Base-by-base conservation (phyloP, 2,797 vertebrate genomes). In the Picus viridis region DNA sequence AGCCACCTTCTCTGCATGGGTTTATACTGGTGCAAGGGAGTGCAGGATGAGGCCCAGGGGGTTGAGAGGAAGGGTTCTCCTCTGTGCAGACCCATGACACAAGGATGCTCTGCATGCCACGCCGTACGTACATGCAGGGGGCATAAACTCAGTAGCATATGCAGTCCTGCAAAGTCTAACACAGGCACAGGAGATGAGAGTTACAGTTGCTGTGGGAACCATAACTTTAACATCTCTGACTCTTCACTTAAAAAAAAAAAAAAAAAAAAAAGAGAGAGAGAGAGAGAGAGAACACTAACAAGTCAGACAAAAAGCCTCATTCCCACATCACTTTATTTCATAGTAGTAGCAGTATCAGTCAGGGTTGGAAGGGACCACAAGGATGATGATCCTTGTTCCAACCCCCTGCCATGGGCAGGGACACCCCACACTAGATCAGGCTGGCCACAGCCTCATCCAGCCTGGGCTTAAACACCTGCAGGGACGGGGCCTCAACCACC, bases 151-250 rank as follows among this genome's bases (percentile, higher is more conserved):
- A 85, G 90, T 6, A 36, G 61, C n/a, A n/a, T 26, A 73, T 12
- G 89, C 59, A 86, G 86, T 59, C 85, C 94, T 71, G 67, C 23
- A 67, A 92, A 95, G 77, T 39, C 43, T 13, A 62, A 49, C 75
- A 54, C 83, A 83, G 5, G 14, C 85, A 83, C 64, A 27, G 26
- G 47, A 70, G 54, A 43, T 24, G 77, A 91, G 94, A 93, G 72
- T 93, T 96, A 96, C 77, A 86, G 92, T 92, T 95, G 91, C 95
- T 94, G 90, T 86, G 96, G 96, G 96, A 96, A 94, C 94, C 65
- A 41, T 89, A 94, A 95, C 95, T 95, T 95, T 92, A 93, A 94
- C 91, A 90, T 87, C 83, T 69, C 89, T 22, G 91, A 85, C 84
- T 93, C 69, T 79, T 78, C 54, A 6, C 1, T 1, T 1, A 72